Evolutionary conservation across 35 echinoderm and acorn worm genomes (phyloP).

Genomic region (Heliocidaris tuberculata): DNA sequence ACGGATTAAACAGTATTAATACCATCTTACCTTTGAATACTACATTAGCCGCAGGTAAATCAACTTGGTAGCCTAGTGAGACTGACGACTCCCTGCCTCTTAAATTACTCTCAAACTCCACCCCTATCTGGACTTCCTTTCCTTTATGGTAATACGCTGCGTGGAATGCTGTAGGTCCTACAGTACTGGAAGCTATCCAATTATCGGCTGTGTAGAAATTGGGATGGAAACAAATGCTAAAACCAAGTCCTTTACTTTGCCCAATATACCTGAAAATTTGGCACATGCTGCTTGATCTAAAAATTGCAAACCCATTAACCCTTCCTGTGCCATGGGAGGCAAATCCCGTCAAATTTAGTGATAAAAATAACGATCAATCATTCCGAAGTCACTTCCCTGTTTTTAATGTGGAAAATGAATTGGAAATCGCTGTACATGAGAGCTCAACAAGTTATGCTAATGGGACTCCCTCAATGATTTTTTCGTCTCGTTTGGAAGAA

Average conservation of each 20-base stretch:
- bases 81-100: slow-evolving; percentile 77
- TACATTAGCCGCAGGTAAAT: slow-evolving; percentile 84
- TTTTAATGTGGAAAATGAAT: too few species aligned
- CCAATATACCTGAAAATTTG: neutral
- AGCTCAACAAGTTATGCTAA: too few species aligned
- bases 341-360: too few species aligned
- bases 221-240: neutral
- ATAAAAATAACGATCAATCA: too few species aligned
- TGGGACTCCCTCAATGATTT: too few species aligned
- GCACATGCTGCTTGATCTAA: too few species aligned
- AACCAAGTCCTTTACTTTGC: neutral
- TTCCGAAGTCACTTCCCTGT: too few species aligned
- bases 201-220: slow-evolving; percentile 69
- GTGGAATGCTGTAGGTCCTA: slow-evolving; percentile 88
- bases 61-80: slow-evolving; percentile 95
- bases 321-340: too few species aligned
- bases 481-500: too few species aligned
- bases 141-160: slow-evolving; percentile 89
- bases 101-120: slow-evolving; percentile 98
- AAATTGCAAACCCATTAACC: too few species aligned
- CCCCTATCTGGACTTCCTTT: slow-evolving; percentile 81
- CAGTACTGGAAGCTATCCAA: slow-evolving; percentile 85
- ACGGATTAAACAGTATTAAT: neutral
- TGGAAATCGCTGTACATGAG: too few species aligned
- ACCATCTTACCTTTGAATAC: slow-evolving; percentile 86